These are phyloP conservation scores for Gambusia affinis DNA, from an alignment of 2,113 vertebrate species.

Conservation along the genomic window DNA sequence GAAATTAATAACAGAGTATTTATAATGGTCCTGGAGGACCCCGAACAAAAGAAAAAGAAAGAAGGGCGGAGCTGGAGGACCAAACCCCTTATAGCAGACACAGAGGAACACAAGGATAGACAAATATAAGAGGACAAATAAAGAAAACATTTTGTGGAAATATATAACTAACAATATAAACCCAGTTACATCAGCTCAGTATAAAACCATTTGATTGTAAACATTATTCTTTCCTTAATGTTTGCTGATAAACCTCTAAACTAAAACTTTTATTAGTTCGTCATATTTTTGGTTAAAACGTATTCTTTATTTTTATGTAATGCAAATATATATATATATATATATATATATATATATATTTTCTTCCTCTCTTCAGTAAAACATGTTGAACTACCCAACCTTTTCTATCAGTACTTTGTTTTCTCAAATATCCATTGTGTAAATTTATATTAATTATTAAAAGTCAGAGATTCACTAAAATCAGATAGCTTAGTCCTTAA, in stretches of 20 bases:
- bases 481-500: slow-evolving; percentile 5
- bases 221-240: neutral
- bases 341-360: no score
- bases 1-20: no score
- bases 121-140: no score
- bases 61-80: no score
- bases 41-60: no score
- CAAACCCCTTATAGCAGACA: no score
- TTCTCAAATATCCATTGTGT: neutral
- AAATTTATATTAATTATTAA: slow-evolving; percentile 10
- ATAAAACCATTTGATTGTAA: neutral
- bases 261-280: neutral
- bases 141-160: no score
- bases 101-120: no score
- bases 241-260: neutral
- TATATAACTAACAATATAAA: no score
- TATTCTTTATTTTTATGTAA: neutral
- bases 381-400: neutral
- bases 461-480: slow-evolving; percentile 15
- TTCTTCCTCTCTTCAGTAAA: neutral
- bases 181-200: no score
- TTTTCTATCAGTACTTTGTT: neutral
- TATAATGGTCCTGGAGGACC: no score
- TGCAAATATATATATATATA: neutral
- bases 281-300: neutral